A percentile compares a stretch with the other conserved stretches of the same genome.
Conservation (phyloP, 2,888 invertebrate species). For the Agelastica alni region DNA sequence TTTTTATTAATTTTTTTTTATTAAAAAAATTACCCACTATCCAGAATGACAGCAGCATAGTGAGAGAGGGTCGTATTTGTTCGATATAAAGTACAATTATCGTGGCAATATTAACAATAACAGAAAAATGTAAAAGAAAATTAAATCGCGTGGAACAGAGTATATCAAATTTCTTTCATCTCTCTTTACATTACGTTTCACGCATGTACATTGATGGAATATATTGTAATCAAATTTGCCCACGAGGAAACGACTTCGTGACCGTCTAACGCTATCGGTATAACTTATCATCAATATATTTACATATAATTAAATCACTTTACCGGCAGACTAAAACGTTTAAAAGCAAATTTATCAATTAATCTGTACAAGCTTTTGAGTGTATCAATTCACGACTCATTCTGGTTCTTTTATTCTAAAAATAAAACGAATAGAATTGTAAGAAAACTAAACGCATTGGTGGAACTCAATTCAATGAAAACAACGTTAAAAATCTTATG, state of each 20-base stretch:
- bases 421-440: conserved; percentile 19
- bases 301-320: conserved; percentile 41
- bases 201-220: conserved; percentile 7
- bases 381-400: conserved; percentile 29
- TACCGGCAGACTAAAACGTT: conserved; percentile 33
- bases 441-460: conserved; percentile 8
- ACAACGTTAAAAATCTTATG: too few relatives aligned
- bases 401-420: conserved; percentile 27
- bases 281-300: conserved; percentile 41
- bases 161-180: not conserved
- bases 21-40: too few relatives aligned
- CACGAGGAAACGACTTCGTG: conserved; percentile 34
- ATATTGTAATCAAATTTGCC: conserved; percentile 21
- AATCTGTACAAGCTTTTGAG: conserved; percentile 27
- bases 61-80: too few relatives aligned
- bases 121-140: not conserved
- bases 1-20: too few relatives aligned
- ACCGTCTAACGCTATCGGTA: conserved; percentile 34
- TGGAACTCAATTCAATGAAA: not conserved
- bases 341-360: conserved; percentile 31
- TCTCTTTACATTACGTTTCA: not conserved
- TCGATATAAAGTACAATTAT: too few relatives aligned
- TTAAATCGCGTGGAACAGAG: not conserved
- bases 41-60: too few relatives aligned
- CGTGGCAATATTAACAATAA: too few relatives aligned